Evolutionary conservation across 2,888 invertebrate species (phyloP).

Genomic region (Branchipolynoe longqiensis): DNA sequence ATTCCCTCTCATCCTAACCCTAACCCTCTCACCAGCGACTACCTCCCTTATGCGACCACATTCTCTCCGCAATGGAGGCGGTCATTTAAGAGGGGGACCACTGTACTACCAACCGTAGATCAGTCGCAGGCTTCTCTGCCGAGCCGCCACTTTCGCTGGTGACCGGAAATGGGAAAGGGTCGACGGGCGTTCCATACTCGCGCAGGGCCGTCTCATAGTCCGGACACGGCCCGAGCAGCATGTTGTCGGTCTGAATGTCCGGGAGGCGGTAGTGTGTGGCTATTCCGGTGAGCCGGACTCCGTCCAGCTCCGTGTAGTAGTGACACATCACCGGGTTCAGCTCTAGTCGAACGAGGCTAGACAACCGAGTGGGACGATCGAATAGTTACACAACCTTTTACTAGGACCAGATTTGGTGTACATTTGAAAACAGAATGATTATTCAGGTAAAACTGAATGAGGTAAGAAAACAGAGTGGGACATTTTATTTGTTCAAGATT

Average conservation of each 20-base stretch:
- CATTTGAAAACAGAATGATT: no score
- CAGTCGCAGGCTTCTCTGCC: background rate
- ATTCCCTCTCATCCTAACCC: no score
- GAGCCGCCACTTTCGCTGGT: background rate
- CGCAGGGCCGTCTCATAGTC: conserved; percentile 32
- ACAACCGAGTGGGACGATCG: background rate
- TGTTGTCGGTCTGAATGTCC: background rate
- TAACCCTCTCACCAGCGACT: no score
- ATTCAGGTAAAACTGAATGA: no score
- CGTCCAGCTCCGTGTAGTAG: conserved; percentile 94
- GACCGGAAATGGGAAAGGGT: conserved; percentile 15
- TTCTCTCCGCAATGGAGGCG: no score
- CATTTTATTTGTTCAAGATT: no score
- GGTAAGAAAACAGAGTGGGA: no score
- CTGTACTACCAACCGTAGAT: no score
- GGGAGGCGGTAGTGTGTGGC: background rate
- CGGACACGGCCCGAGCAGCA: background rate
- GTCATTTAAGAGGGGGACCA: no score
- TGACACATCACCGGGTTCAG: conserved; percentile 91
- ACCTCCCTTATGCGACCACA: no score
- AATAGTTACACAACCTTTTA: no score
- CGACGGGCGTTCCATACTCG: conserved; percentile 12
- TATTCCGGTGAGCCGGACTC: conserved; percentile 83
- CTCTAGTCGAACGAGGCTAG: conserved; percentile 88
- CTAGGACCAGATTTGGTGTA: no score